Evolutionary conservation across 2,113 vertebrate species (phyloP), one percentile per base, ranked within the genome.

Genomic region (Jacana jacana): DNA sequence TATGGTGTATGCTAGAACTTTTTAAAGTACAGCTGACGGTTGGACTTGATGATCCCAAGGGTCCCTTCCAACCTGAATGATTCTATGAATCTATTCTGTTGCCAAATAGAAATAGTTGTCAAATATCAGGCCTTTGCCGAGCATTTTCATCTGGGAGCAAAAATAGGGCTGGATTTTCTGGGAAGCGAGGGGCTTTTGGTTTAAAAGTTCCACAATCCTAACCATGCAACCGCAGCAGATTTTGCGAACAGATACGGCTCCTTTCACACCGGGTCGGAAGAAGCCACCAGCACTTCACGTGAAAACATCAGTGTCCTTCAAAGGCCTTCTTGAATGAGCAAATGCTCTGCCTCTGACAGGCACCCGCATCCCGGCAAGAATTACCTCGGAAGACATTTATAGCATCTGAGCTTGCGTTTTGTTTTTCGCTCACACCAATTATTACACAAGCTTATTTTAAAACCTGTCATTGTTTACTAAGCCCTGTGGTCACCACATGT

Each of bases 401-500:
- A 96, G 88, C n/a, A 57, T 33, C 77, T 61, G 80, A 81, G 54
- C 52, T 52, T 75, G 48, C 10, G 3, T 54, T 93, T 93, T 93
- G 92, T 86, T 92, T 96, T 93, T 89, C 35, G 49, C 35, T 78
- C 81, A 84, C 63, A 92, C 15, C 61, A 76, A 79, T 88, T 94
- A 95, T 76, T 91, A 71, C 52, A 75, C 44, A 84, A 79, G 40
- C 31, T 89, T 93, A 96, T 92, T 97, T 94, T 81, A 85, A 97
- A 95, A 93, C n/a, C 65, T 85, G 28, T 44, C 39, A 81, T 51
- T 88, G 69, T 96, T 94, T 93, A 92, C 63, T 33, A 65, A 94
- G 75, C 25, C 82, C 80, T 88, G 90, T 52, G 64, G 83, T 87
- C 77, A 91, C 42, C 91, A 84, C 81, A 81, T 44, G 57, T 91